Conservation (phyloP, 2,888 invertebrate genomes). For the Ceraclea dissimilis region DNA sequence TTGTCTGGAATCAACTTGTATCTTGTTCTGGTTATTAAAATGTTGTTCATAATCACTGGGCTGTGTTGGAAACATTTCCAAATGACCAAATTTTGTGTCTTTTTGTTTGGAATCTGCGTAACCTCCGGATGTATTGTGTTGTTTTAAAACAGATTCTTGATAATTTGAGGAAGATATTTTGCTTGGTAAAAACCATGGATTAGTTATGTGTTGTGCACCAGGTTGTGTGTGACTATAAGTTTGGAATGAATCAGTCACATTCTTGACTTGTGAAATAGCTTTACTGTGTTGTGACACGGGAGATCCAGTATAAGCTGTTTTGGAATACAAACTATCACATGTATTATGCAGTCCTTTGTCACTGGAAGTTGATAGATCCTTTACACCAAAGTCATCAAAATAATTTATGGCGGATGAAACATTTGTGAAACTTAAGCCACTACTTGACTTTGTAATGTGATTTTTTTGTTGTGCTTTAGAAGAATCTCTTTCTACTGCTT, state of each 20-base stretch:
- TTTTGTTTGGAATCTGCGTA: not conserved
- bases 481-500: too few relatives aligned
- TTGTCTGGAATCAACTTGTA: too few relatives aligned
- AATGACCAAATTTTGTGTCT: not conserved
- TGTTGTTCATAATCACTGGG: too few relatives aligned
- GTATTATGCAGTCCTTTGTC: not conserved
- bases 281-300: conserved; percentile 11
- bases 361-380: conserved; percentile 11
- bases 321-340: conserved; percentile 13
- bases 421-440: too few relatives aligned
- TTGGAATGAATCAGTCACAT: conserved; percentile 12
- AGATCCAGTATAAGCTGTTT: conserved; percentile 6
- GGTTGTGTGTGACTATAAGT: conserved; percentile 8
- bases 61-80: too few relatives aligned
- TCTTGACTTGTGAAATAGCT: conserved; percentile 8
- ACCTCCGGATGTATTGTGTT: not conserved
- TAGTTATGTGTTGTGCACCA: conserved; percentile 5
- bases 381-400: conserved; percentile 5
- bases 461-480: too few relatives aligned
- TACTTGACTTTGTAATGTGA: too few relatives aligned
- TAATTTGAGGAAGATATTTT: conserved; percentile 3
- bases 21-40: too few relatives aligned
- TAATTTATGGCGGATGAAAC: too few relatives aligned
- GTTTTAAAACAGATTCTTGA: too few relatives aligned
- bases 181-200: conserved; percentile 20